Evolutionary conservation across 2,797 vertebrate genomes (phyloP), one percentile per base, ranked within the genome.

Genomic region (Cyprinodon diabolis): DNA sequence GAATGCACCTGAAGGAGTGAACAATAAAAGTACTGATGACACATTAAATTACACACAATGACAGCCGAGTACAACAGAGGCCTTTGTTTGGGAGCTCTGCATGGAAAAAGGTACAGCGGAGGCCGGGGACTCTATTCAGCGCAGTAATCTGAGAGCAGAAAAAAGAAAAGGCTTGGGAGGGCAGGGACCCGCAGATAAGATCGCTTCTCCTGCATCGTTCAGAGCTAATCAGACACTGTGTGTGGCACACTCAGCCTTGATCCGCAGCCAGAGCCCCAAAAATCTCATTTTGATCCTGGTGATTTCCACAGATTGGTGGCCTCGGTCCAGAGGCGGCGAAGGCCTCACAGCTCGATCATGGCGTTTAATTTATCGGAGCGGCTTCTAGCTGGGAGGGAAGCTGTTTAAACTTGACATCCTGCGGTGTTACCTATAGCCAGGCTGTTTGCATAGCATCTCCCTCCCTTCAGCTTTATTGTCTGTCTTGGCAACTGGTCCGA

Each of bases 21-120:
- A 93, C 93, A 94, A 91, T 93, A 88, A 92, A 91, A 90, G 89
- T 91, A 92, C 92, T 94, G 92, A 92, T 86, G 75, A 82, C 87
- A 92, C 84, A 86, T 90, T 82, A 90, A 91, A 91, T 87, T 72
- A 71, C 78, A 76, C 85, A 91, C 81, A 86, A 85, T 89, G 82
- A 78, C 77, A 71, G 81, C 37, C 66, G 54, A 63, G 84, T 75
- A 93, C 91, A 93, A 93, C 86, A 90, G 87, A 85, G 52, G 80
- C 80, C 90, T 93, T 92, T 94, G 92, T 94, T 91, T 88, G n/a
- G n/a, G n/a, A n/a, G n/a, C 83, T 57, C 57, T 14, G 30, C 35
- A 37, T 37, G 30, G 69, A n/a, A 74, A 71, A 81, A 75, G 87
- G 76, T 86, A 80, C 78, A 81, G 79, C 77, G 30, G n/a, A 37